Percentiles rank a stretch among this genome's conserved stretches.
These are phyloP conservation scores for Thalassoma bifasciatum DNA, from an alignment of 2,113 vertebrate species.

Conservation along the genomic window DNA sequence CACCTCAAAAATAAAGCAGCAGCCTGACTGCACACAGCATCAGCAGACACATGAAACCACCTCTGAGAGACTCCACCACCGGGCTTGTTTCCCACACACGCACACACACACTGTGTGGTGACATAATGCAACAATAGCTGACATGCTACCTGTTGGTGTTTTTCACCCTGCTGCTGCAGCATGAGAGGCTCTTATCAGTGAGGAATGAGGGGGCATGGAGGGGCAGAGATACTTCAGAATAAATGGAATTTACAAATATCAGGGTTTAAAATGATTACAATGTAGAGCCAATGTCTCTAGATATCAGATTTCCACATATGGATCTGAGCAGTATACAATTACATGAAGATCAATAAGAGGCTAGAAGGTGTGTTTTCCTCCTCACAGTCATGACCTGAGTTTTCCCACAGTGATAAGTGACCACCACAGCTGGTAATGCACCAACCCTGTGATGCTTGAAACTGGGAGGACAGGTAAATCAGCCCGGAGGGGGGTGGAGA, in stretches of 20 bases:
- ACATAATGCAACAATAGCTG: constrained; percentile 28
- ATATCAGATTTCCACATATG: too few species aligned
- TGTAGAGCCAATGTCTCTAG: too few species aligned
- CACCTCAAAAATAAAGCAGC: not conserved
- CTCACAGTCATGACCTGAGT: too few species aligned
- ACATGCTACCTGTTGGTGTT: constrained; percentile 51
- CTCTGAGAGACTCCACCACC: constrained; percentile 29
- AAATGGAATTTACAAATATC: not conserved
- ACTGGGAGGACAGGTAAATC: constrained; percentile 46
- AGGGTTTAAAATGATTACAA: too few species aligned
- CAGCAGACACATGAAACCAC: constrained; percentile 40
- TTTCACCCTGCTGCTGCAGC: constrained; percentile 25
- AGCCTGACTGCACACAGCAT: constrained; percentile 11
- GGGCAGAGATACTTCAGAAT: not conserved
- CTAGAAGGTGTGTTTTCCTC: not conserved
- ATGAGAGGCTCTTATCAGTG: not conserved
- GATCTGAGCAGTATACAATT: too few species aligned
- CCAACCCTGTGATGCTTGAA: not conserved
- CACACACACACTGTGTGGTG: constrained; percentile 13
- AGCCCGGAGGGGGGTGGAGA: constrained; percentile 4
- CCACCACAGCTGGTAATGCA: not conserved
- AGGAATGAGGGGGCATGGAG: not conserved
- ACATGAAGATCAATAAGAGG: not conserved
- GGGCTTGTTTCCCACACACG: constrained; percentile 18
- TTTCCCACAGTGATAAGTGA: not conserved